Conservation (phyloP, 2,113 vertebrate species). For the Aptenodytes forsteri region DNA sequence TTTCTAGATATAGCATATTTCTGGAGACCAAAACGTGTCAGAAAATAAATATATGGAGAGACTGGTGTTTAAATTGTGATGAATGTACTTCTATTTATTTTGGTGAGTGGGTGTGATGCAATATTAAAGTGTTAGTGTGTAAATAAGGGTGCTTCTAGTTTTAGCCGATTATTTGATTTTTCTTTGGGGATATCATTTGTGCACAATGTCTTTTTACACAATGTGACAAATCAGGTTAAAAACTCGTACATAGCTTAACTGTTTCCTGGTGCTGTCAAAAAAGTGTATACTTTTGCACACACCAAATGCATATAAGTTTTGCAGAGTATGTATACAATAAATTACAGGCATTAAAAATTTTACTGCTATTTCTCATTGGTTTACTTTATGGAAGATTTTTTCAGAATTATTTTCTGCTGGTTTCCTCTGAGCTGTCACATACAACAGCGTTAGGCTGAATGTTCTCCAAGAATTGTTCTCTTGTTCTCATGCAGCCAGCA, state of each 20-base stretch:
- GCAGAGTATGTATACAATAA: slow-evolving; percentile 76
- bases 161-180: background rate
- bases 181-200: slow-evolving; percentile 57
- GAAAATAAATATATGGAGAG: slow-evolving; percentile 78
- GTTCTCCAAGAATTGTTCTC: background rate
- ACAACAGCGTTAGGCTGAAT: background rate
- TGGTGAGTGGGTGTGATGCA: slow-evolving; percentile 74
- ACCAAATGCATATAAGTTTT: slow-evolving; percentile 68
- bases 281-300: slow-evolving; percentile 74
- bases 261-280: slow-evolving; percentile 73
- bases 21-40: slow-evolving; percentile 80
- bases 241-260: slow-evolving; percentile 60
- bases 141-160: slow-evolving; percentile 69
- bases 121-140: slow-evolving; percentile 71
- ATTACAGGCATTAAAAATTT: slow-evolving; percentile 75
- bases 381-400: slow-evolving; percentile 49
- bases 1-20: slow-evolving; percentile 75
- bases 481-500: background rate
- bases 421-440: background rate
- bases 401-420: background rate
- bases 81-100: slow-evolving; percentile 81
- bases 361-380: slow-evolving; percentile 70
- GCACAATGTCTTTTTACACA: slow-evolving; percentile 70
- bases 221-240: slow-evolving; percentile 74
- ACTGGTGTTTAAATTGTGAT: slow-evolving; percentile 75